Percentiles rank a stretch among this genome's conserved stretches.
Evolutionary conservation across 2,113 vertebrate species (phyloP).

Genomic region (Eublepharis macularius): DNA sequence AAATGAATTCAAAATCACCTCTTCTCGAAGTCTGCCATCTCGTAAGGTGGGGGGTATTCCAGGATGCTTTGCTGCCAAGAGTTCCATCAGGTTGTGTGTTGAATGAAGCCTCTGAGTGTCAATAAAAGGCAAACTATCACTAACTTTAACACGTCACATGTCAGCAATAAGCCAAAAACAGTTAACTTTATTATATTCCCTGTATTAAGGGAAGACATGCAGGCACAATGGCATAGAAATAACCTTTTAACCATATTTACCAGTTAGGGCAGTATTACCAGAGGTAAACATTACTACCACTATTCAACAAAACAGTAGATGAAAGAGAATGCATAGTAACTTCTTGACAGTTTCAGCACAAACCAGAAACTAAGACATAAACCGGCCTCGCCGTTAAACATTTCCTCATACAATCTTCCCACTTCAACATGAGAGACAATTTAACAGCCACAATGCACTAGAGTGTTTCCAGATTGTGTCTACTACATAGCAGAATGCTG

Average conservation of each 20-base stretch:
- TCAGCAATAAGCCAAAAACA: conserved; percentile 3
- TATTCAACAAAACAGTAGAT: neutral
- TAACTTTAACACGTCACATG: neutral
- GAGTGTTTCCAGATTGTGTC: neutral
- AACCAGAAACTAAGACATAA: neutral
- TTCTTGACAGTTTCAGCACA: neutral
- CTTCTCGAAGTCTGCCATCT: conserved; percentile 91
- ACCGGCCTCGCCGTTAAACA: neutral
- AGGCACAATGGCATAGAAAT: neutral
- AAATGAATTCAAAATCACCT: conserved; percentile 75
- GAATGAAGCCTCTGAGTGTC: conserved; percentile 92
- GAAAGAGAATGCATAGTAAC: neutral
- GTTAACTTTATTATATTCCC: conserved; percentile 12
- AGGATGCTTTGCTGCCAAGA: conserved; percentile 88
- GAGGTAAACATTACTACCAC: neutral
- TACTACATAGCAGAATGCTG: neutral
- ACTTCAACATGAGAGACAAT: too few species aligned
- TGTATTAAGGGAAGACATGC: neutral
- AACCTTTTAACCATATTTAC: neutral
- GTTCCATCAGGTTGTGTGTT: conserved; percentile 95
- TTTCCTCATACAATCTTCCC: neutral
- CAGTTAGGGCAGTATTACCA: neutral
- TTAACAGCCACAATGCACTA: neutral
- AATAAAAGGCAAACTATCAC: conserved; percentile 34
- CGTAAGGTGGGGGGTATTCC: conserved; percentile 94